Conservation (phyloP, 1,140 invertebrate genomes). For the Drosophila ercepeae region DNA sequence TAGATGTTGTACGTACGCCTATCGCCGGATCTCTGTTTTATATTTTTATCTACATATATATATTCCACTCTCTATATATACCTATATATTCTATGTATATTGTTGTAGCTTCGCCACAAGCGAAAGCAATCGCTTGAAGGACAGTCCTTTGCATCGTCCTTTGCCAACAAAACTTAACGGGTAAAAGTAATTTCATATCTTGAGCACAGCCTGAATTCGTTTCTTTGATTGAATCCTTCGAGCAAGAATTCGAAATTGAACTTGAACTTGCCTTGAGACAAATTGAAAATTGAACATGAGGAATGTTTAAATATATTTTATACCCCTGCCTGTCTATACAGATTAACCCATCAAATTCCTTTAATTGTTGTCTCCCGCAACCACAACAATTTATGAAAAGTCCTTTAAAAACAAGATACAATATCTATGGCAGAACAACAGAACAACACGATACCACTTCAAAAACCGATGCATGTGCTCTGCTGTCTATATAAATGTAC, state of each 20-base stretch:
- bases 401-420: slow-evolving; percentile 36
- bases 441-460: slow-evolving; percentile 50
- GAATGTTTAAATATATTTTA: slow-evolving; percentile 42
- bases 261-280: slow-evolving; percentile 58
- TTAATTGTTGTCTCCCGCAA: slow-evolving; percentile 65
- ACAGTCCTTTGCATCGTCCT: slow-evolving; percentile 83
- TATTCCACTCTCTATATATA: slow-evolving; percentile 52
- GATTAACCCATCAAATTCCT: slow-evolving; percentile 42
- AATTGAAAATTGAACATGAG: slow-evolving; percentile 46
- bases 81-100: slow-evolving; percentile 77
- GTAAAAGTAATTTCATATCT: slow-evolving; percentile 81
- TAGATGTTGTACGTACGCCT: slow-evolving; percentile 72
- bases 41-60: slow-evolving; percentile 17
- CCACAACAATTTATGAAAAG: slow-evolving; percentile 59
- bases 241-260: slow-evolving; percentile 51
- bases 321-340: slow-evolving; percentile 56
- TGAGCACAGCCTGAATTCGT: slow-evolving; percentile 72
- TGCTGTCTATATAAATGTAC: slow-evolving; percentile 47
- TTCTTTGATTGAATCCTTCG: slow-evolving; percentile 47
- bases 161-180: slow-evolving; percentile 83
- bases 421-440: slow-evolving; percentile 50
- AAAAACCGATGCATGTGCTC: slow-evolving; percentile 52
- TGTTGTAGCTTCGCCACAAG: slow-evolving; percentile 81
- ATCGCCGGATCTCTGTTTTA: slow-evolving; percentile 37
- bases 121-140: slow-evolving; percentile 80